Conservation (phyloP, 2,888 invertebrate genomes). For the Amiota mariae region DNA sequence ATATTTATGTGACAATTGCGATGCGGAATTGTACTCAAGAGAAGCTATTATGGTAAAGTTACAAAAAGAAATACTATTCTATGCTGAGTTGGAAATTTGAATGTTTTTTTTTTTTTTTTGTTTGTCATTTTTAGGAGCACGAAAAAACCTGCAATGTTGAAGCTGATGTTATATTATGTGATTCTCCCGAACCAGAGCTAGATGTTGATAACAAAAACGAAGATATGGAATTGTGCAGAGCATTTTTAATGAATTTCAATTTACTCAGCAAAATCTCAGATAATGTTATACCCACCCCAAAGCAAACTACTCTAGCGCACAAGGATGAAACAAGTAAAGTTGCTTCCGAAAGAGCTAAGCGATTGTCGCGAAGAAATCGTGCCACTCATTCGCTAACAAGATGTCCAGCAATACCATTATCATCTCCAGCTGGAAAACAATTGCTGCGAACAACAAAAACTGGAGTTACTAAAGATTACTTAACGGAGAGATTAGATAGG, state of each 20-base stretch:
- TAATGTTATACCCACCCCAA: slow-evolving; percentile 40
- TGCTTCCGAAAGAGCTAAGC: slow-evolving; percentile 64
- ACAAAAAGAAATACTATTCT: no score
- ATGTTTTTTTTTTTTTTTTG: no score
- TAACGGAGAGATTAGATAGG: slow-evolving; percentile 75
- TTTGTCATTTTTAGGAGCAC: slow-evolving; percentile 71
- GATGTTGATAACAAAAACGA: slow-evolving; percentile 59
- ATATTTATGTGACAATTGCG: slow-evolving; percentile 84
- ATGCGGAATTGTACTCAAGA: slow-evolving; percentile 80
- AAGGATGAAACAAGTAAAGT: slow-evolving; percentile 35
- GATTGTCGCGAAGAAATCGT: slow-evolving; percentile 73
- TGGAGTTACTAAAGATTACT: slow-evolving; percentile 72
- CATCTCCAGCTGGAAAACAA: slow-evolving; percentile 75
- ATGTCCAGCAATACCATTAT: slow-evolving; percentile 75
- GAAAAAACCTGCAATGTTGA: slow-evolving; percentile 74
- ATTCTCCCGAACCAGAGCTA: slow-evolving; percentile 68
- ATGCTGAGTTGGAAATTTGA: not conserved
- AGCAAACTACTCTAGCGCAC: slow-evolving; percentile 44
- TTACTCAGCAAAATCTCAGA: slow-evolving; percentile 59
- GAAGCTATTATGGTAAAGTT: slow-evolving; percentile 75
- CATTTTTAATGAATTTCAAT: slow-evolving; percentile 75
- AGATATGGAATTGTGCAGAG: slow-evolving; percentile 66
- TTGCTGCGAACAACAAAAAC: slow-evolving; percentile 75
- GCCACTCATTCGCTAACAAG: slow-evolving; percentile 73
- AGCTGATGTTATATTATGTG: slow-evolving; percentile 72